Percentiles rank a stretch among this genome's conserved stretches.
phyloP scores from a whole-genome alignment of 2,113 vertebrate genomes.

The Oophaga pumilio region DNA sequence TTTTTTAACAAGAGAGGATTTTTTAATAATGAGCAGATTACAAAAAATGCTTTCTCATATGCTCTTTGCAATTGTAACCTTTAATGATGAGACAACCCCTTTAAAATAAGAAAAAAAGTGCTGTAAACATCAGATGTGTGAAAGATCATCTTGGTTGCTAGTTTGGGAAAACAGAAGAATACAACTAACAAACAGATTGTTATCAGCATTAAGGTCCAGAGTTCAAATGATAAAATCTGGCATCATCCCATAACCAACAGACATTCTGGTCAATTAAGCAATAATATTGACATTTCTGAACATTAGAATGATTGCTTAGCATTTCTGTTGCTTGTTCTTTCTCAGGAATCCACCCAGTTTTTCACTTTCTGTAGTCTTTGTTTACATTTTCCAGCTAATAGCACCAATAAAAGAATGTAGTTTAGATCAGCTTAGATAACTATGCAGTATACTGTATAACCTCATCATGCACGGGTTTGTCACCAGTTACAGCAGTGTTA shows the following conservation, averaged over 20 bases:
- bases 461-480: background rate
- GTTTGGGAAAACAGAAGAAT: background rate
- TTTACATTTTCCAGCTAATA: background rate
- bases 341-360: background rate
- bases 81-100: no score
- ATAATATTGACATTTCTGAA: constrained; percentile 7
- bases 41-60: no score
- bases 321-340: background rate
- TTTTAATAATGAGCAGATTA: no score
- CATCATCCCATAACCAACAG: background rate
- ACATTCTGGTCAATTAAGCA: background rate
- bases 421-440: background rate
- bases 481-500: background rate
- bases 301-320: constrained; percentile 10
- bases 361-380: background rate
- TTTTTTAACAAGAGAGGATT: no score
- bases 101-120: background rate
- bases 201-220: constrained; percentile 25
- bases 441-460: background rate
- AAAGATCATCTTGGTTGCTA: background rate
- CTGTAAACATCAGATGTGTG: background rate
- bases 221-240: constrained; percentile 32
- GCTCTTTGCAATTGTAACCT: no score
- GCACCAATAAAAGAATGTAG: background rate
- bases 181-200: constrained; percentile 20